Percentiles rank a stretch among this genome's conserved stretches.
phyloP scores from a whole-genome alignment of 2,797 vertebrate genomes.

The Triplophysa yarkandensis region DNA sequence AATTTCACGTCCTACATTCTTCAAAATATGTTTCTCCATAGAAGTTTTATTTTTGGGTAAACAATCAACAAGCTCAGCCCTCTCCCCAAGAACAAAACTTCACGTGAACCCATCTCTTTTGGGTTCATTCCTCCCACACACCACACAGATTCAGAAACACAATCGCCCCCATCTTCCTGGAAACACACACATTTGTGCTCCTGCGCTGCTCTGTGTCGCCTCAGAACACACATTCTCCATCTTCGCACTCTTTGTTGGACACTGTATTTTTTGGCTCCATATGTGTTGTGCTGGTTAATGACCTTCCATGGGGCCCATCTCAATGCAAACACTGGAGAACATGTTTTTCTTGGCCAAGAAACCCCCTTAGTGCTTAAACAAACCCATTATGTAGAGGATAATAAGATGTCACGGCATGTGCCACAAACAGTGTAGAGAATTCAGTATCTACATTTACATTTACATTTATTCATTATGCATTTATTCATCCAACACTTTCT shows the following conservation, averaged over 20 bases:
- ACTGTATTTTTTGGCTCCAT: conserved; percentile 5
- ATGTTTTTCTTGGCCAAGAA: conserved; percentile 13
- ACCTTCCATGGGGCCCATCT: conserved; percentile 31
- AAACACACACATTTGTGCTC: conserved; percentile 45
- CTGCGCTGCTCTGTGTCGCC: background rate
- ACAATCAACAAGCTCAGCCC: conserved; percentile 66
- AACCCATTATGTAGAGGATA: conserved; percentile 13
- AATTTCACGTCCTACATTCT: too few relatives aligned
- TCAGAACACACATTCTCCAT: conserved; percentile 11
- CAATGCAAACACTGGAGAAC: conserved; percentile 18
- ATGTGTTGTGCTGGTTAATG: conserved; percentile 29
- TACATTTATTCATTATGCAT: too few relatives aligned
- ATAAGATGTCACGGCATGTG: conserved; percentile 2
- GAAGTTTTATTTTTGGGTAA: too few relatives aligned
- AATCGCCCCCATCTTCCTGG: conserved; percentile 6
- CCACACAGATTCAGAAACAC: background rate
- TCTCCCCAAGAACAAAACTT: conserved; percentile 3
- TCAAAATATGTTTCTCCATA: too few relatives aligned
- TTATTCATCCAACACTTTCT: background rate
- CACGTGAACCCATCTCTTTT: background rate
- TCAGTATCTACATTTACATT: too few relatives aligned
- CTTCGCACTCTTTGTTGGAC: background rate
- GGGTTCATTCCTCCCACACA: background rate
- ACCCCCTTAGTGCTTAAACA: conserved; percentile 21
- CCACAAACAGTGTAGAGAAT: conserved; percentile 7